Base-by-base conservation (phyloP, 37 sponge, comb jelly and placozoan species). In the Mnemiopsis leidyi region DNA sequence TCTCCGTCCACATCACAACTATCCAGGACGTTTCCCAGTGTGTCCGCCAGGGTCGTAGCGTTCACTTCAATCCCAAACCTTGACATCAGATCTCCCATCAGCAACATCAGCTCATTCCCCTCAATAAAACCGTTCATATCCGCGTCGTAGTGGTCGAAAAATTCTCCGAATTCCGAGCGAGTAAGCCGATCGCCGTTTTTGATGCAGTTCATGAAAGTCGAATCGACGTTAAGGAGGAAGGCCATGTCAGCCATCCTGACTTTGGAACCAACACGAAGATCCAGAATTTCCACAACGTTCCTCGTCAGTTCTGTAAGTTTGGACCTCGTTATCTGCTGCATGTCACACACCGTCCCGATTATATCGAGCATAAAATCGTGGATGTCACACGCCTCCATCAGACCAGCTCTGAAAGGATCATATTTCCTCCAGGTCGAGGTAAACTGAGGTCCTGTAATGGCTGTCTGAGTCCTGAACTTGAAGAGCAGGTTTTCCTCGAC, bases 111-210 rank as follows among this genome's bases (percentile, higher is more conserved):
- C 90, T 85, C 61, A 25, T 85, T 85, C 40, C 90, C 90, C 90
- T 85, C 90, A 29, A 85, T 85, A 21, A 85, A 85, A 40, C 90
- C 90, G 61, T 85, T 85, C 90, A 85, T 85, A 85, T 85, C 90
- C 61, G 90, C 35, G 48, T 85, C 90, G 29, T 85, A 85, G 90
- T 85, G 90, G 61, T 85, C 90, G 90, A 85, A 85, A 39, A 85
- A 85, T 61, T 85, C 90, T 5, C 90, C 61, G n/a, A 85, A 85
- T 26, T 85, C 90, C 24, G 20, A 29, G 18, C 90, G 13, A 7
- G 90, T 39, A 1, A 85, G 90, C 16, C 90, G 1, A 0, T 85
- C 90, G n/a, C 90, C 90, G 90, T 85, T 85, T 37, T 85, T 85
- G 90, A 85, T 85, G 61, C 90, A 85, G 90, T 85, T 85, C 90